These are phyloP conservation scores for Thaleichthys pacificus DNA, from an alignment of 2,797 vertebrate species.

Conservation along the genomic window DNA sequence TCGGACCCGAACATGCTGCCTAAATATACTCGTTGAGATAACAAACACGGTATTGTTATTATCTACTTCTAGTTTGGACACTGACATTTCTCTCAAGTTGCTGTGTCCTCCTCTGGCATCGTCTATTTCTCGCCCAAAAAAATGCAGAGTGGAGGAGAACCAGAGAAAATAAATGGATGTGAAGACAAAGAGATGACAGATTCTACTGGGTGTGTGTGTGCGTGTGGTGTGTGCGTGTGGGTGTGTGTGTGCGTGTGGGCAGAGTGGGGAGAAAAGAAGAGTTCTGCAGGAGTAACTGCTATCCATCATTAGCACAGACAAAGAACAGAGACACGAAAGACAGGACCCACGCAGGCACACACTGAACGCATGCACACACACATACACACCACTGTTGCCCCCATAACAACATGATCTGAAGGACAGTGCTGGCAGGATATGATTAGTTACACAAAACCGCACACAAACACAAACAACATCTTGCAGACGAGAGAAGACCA, in stretches of 20 bases:
- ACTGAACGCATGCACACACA: not conserved
- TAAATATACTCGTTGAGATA: not conserved
- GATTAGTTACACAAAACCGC: not conserved
- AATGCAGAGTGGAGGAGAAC: slow-evolving; percentile 63
- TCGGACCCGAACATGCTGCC: not conserved
- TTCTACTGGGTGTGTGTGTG: slow-evolving; percentile 45
- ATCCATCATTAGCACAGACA: slow-evolving; percentile 67
- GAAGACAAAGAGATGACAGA: slow-evolving; percentile 69
- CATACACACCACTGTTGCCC: slow-evolving; percentile 6
- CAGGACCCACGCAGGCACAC: slow-evolving; percentile 18
- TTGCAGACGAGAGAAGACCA: slow-evolving; percentile 13
- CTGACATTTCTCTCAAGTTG: not conserved
- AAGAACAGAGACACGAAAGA: slow-evolving; percentile 48
- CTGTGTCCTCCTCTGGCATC: slow-evolving; percentile 15
- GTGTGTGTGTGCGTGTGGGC: slow-evolving; percentile 22
- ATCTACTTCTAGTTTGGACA: not conserved
- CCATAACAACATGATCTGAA: slow-evolving; percentile 13
- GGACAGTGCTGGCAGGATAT: slow-evolving; percentile 12
- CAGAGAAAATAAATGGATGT: slow-evolving; percentile 64
- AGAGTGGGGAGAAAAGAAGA: slow-evolving; percentile 5
- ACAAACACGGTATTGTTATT: not conserved
- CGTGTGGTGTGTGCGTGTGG: slow-evolving; percentile 36
- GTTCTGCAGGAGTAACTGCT: slow-evolving; percentile 41
- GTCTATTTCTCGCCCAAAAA: slow-evolving; percentile 54
- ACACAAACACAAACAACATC: not conserved